These are phyloP conservation scores for Spialia ferax DNA, from an alignment of 2,888 invertebrate genomes.

Conservation along the genomic window DNA sequence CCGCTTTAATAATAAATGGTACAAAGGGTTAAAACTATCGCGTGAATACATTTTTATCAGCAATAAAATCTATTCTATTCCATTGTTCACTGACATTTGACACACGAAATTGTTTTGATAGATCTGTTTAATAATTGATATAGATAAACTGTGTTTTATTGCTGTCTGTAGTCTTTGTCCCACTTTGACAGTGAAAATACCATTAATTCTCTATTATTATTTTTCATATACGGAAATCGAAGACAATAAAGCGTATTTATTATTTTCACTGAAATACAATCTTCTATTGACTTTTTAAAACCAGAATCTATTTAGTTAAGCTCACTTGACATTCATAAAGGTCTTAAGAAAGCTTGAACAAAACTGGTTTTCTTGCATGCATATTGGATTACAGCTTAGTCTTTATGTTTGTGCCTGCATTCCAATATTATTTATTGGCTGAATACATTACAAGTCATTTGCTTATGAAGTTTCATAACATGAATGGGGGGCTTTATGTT, in stretches of 20 bases:
- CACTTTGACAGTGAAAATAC: constrained; percentile 11
- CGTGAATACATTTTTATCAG: constrained; percentile 55
- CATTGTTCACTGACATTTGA: constrained; percentile 53
- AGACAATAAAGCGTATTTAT: background rate
- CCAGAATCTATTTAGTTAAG: constrained; percentile 10
- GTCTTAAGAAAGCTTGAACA: constrained; percentile 31
- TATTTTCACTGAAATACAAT: background rate
- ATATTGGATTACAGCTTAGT: constrained; percentile 42
- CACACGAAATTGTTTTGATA: constrained; percentile 41
- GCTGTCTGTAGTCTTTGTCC: constrained; percentile 15
- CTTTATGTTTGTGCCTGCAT: constrained; percentile 37
- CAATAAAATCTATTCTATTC: constrained; percentile 51
- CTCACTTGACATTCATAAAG: constrained; percentile 31
- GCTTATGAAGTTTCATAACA: constrained; percentile 4
- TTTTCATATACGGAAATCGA: background rate
- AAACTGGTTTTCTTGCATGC: constrained; percentile 40
- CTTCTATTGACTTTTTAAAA: background rate
- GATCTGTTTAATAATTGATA: constrained; percentile 32
- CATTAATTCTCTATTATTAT: constrained; percentile 12
- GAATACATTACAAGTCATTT: constrained; percentile 18
- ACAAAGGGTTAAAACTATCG: constrained; percentile 49
- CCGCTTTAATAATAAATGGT: constrained; percentile 49
- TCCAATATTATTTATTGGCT: constrained; percentile 23
- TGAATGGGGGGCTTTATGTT: constrained; percentile 1
- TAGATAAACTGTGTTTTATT: constrained; percentile 34